phyloP scores from a whole-genome alignment of 92 coral and sea anemone species.

The Actinernus sp. region DNA sequence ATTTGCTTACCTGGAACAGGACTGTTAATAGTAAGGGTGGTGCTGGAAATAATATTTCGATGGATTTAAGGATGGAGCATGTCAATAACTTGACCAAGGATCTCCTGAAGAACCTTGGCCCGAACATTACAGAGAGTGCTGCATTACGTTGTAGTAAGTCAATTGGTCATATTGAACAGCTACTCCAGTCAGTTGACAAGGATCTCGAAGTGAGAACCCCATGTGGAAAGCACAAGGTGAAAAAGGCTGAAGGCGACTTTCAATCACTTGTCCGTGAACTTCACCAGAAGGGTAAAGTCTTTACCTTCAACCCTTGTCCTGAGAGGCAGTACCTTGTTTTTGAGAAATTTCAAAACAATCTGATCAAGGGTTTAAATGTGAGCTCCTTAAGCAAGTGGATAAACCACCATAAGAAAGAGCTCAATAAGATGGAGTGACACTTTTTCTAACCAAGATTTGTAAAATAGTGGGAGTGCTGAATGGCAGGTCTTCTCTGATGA shows the following conservation, averaged over 20 bases:
- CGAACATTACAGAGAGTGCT: conserved; percentile 30
- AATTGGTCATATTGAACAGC: conserved; percentile 47
- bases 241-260: conserved; percentile 38
- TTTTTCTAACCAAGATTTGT: too few relatives aligned
- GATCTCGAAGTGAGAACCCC: conserved; percentile 37
- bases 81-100: conserved; percentile 43
- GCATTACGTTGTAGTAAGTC: conserved; percentile 67
- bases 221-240: conserved; percentile 53
- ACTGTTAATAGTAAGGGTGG: conserved; percentile 74
- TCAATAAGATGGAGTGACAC: too few relatives aligned
- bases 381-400: conserved; percentile 29
- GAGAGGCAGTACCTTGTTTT: conserved; percentile 16
- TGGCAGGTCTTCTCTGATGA: too few relatives aligned
- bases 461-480: conserved; percentile 25
- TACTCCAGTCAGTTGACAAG: conserved; percentile 48
- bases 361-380: conserved; percentile 1
- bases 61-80: conserved; percentile 73
- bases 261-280: conserved; percentile 40
- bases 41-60: conserved; percentile 56
- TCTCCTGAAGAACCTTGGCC: conserved; percentile 64
- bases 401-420: conserved; percentile 47
- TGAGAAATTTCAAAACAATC: conserved; percentile 18
- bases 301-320: conserved; percentile 11
- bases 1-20: conserved; percentile 62
- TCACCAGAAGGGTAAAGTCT: conserved; percentile 46